Base-by-base conservation (phyloP, 2,888 invertebrate species). In the Eledona agricola region DNA sequence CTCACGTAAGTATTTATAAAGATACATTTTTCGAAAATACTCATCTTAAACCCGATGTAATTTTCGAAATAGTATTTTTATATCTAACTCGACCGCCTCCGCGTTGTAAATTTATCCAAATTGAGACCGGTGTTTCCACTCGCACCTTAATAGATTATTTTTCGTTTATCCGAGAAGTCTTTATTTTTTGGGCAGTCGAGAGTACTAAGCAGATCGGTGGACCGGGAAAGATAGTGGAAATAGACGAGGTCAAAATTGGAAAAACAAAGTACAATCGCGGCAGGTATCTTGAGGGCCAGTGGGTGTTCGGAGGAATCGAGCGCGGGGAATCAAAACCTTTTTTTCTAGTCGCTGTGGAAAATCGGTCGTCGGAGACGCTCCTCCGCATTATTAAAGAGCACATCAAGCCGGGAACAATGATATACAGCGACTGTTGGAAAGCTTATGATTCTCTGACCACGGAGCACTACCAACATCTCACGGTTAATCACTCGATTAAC, bases 381-480 rank as follows among this genome's bases (percentile, higher is more conserved):
- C 10, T 62, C 3, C 10, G 26, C 1, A 13, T 60, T 1, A 65
- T 67, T 5, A 34, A 58, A 38, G 51, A 61, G 9, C 26, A 38
- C 12, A 59, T 65, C 15, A 6, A 32, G 15, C 66, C 62, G 5
- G 62, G 59, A 4, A 65, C 62, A 1, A 63, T 59, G 3, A 62
- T 66, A 6, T 51, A 58, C 1, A 57, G 53, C 1, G 67, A 68
- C n/a, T n/a, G n/a, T n/a, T n/a, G n/a, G n/a, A n/a, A n/a, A n/a
- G n/a, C n/a, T n/a, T n/a, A n/a, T n/a, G n/a, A n/a, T n/a, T n/a
- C 56, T 58, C 29, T 64, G 19, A 16, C 32, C 1, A 19, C 52
- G 6, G 55, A 57, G 11, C 55, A 52, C 1, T 63, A 49, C 32
- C 4, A 50, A 11, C 59, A 64, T 25, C 17, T 60, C 0, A 54